Evolutionary conservation across 2,113 vertebrate genomes (phyloP), one percentile per base, ranked within the genome.

Genomic region (Benitochromis conjunctus): DNA sequence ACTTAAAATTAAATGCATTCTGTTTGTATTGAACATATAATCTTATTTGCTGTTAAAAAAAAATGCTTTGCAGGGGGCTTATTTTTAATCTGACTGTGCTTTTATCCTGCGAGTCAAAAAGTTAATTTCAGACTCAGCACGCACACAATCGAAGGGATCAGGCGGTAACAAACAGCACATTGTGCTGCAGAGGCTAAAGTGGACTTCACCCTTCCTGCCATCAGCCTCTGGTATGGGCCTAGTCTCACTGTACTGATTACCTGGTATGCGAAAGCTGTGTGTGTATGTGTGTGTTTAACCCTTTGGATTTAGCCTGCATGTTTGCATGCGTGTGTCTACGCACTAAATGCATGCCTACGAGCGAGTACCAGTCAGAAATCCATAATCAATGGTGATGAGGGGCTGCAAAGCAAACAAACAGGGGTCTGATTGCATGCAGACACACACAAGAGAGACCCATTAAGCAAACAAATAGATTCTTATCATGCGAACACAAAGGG

Each of bases 191-290:
- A 93, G 84, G 78, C 91, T 86, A n/a, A 90, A 90, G 87, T 91
- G 83, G 90, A 89, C 94, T 93, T 91, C 92, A 93, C 93, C 92
- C 93, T 94, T 94, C 92, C 93, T 94, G 93, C 91, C 43, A 81
- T 81, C 89, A 58, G 81, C 86, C 66, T 66, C 83, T 88, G 84
- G 86, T 88, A 86, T 90, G 91, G 82, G 83, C 81, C 86, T 19
- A n/a, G 91, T 90, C 84, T 86, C 92, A 89, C 91, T 92, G 90
- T 89, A 86, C 86, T 92, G 93, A 94, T 91, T 91, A 93, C 90
- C 87, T 89, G 92, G 84, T 88, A 82, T 91, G 87, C 46, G 31
- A 51, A 79, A 79, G 31, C 31, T 46, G 80, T 29, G 69, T 16
- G 71, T 81, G 58, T 36, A 64, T 31, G 62, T 18, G 79, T 81